Percentiles rank a stretch among this genome's conserved stretches.
Conservation (phyloP, 2,888 invertebrate genomes). For the Catocala fraxini region DNA sequence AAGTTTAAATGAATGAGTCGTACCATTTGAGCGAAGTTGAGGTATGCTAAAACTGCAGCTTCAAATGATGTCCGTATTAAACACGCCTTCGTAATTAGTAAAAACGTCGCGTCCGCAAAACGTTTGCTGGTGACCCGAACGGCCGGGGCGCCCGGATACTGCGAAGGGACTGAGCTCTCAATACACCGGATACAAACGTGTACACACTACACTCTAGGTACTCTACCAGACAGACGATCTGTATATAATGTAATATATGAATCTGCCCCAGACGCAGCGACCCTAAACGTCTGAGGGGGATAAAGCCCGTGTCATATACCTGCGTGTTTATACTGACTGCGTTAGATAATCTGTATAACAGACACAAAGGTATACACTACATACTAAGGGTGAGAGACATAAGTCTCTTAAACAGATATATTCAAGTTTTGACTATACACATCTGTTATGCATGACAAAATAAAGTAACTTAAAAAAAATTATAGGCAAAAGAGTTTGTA, state of each 20-base stretch:
- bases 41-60: no score
- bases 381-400: no score
- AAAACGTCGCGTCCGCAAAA: no score
- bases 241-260: slow-evolving; percentile 4
- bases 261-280: slow-evolving; percentile 3
- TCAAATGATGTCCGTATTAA: not conserved
- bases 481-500: no score
- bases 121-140: not conserved
- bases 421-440: no score
- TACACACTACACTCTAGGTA: slow-evolving; percentile 2
- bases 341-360: slow-evolving; percentile 5
- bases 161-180: slow-evolving; percentile 2
- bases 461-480: no score
- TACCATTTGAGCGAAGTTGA: no score
- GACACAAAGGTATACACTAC: not conserved
- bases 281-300: slow-evolving; percentile 2
- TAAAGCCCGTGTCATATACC: not conserved
- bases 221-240: not conserved
- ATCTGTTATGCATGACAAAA: no score
- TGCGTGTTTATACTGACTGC: slow-evolving; percentile 1
- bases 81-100: no score
- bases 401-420: no score
- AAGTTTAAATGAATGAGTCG: no score
- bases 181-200: not conserved
- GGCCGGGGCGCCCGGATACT: not conserved